Evolutionary conservation across 2,888 invertebrate species (phyloP).

Genomic region (Coelopa pilipes): DNA sequence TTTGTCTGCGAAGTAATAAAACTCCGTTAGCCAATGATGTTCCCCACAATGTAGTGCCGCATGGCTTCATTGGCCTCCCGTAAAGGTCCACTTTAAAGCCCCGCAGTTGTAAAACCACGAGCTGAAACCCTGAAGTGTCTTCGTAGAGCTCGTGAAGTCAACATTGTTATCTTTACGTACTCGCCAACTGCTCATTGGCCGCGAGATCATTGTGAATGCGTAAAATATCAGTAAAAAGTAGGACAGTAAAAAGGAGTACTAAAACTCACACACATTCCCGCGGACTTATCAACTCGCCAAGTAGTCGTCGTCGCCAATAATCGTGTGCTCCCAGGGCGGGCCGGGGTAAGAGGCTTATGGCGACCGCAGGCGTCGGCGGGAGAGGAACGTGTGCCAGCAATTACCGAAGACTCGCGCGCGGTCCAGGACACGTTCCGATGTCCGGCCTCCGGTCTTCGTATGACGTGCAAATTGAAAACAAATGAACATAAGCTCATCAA

Average conservation of each 20-base stretch:
- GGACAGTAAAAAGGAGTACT: constrained; percentile 9
- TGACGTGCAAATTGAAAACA: constrained; percentile 8
- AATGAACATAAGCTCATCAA: constrained; percentile 20
- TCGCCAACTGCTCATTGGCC: not conserved
- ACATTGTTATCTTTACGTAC: constrained; percentile 22
- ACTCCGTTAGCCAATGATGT: not conserved
- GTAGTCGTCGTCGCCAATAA: not conserved
- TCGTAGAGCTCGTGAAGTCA: not conserved
- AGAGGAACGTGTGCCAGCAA: constrained; percentile 21
- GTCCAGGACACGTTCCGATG: not conserved
- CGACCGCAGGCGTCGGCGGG: not conserved
- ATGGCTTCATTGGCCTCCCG: not conserved
- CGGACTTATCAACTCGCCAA: not conserved
- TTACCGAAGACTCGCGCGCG: constrained; percentile 15
- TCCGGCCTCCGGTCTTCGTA: not conserved
- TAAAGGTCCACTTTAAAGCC: not conserved
- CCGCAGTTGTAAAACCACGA: not conserved
- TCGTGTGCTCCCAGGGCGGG: not conserved
- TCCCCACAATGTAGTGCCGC: not conserved
- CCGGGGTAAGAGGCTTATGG: constrained; percentile 15
- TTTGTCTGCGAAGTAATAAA: not conserved
- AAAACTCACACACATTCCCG: not conserved
- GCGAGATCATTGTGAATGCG: not conserved
- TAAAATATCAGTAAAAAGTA: constrained; percentile 10
- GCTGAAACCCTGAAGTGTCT: not conserved